Conservation (phyloP, 2,797 vertebrate genomes). For the Sebastes wilsoni region DNA sequence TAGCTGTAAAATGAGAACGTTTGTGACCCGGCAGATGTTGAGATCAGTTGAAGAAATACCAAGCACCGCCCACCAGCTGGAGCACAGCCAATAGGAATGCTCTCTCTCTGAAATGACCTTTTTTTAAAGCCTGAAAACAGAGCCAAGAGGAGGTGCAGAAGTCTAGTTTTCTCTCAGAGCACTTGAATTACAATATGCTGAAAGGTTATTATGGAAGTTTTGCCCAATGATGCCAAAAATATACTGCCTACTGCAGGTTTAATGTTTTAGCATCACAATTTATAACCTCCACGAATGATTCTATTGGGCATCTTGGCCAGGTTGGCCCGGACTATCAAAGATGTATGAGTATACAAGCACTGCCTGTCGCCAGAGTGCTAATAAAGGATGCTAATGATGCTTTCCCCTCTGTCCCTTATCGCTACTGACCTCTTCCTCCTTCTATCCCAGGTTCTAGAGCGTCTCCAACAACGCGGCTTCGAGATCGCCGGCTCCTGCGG, state of each 20-base stretch:
- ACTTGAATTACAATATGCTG: no score
- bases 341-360: not conserved
- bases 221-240: no score
- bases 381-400: not conserved
- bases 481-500: constrained; percentile 96
- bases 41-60: no score
- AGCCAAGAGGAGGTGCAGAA: no score
- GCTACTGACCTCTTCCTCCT: not conserved
- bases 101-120: no score
- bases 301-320: not conserved
- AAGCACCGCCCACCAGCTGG: no score
- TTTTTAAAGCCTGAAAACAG: no score
- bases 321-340: not conserved
- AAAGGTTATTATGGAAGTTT: no score
- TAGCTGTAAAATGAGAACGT: no score
- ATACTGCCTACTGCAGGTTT: not conserved
- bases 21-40: no score
- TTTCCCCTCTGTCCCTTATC: not conserved
- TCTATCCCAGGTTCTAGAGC: constrained; percentile 90
- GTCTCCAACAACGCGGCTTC: constrained; percentile 96
- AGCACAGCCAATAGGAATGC: fast-evolving
- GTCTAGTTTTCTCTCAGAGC: no score
- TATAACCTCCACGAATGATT: not conserved
- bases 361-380: not conserved
- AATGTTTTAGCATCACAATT: constrained; percentile 20